Percentiles rank a stretch among this genome's conserved stretches.
Conservation (phyloP, 2,113 vertebrate species). For the Halcyon malimbica region DNA sequence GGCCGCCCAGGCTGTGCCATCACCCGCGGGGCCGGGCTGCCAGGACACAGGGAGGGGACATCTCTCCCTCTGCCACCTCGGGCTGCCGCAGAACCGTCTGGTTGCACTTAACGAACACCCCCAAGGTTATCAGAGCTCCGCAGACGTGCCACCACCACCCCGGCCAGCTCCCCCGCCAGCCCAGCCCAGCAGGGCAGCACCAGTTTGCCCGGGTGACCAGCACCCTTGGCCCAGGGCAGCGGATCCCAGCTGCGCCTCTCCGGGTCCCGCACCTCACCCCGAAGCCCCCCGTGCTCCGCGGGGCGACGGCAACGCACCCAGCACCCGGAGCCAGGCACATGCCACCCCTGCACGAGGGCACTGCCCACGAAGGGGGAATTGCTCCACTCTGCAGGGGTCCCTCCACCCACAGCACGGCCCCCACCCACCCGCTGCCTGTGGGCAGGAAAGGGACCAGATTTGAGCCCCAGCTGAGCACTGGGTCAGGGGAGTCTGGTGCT, state of each 20-base stretch:
- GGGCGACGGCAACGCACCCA: accelerated
- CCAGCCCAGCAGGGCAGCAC: accelerated
- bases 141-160: not conserved
- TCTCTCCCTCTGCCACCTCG: not conserved
- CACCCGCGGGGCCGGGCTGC: not conserved
- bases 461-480: accelerated
- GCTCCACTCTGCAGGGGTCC: not conserved
- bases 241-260: accelerated
- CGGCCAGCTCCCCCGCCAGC: not conserved
- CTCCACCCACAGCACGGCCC: accelerated
- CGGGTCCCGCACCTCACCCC: accelerated
- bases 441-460: not conserved
- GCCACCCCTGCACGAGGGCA: too few species aligned
- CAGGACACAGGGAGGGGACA: not conserved
- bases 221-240: not conserved
- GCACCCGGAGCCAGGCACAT: not conserved
- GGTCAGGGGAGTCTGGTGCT: not conserved
- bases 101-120: not conserved
- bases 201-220: not conserved
- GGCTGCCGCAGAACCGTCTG: not conserved
- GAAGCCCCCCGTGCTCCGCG: accelerated
- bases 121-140: not conserved
- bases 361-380: accelerated
- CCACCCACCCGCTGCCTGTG: accelerated
- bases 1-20: not conserved